Conservation (phyloP, 2,888 invertebrate genomes). For the Poecilobothrus nobilitatus region DNA sequence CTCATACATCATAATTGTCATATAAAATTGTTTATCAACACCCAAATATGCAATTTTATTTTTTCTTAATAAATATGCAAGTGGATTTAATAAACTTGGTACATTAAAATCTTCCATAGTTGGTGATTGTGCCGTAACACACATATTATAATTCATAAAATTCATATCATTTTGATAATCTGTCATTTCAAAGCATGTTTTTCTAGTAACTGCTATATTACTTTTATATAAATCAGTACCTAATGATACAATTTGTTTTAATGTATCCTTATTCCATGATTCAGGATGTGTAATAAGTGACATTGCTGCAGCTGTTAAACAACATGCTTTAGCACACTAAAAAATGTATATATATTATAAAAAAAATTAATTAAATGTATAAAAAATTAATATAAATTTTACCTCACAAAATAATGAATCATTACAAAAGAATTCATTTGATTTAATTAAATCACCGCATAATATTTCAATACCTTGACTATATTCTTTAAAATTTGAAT, state of each 20-base stretch:
- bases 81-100: conserved; percentile 17
- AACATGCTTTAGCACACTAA: conserved; percentile 24
- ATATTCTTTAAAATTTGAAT: background rate
- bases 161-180: conserved; percentile 21
- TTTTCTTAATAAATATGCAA: conserved; percentile 20
- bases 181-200: conserved; percentile 17
- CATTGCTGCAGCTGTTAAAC: conserved; percentile 22
- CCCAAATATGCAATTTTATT: conserved; percentile 21
- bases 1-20: conserved; percentile 18
- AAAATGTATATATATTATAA: conserved; percentile 13
- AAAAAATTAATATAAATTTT: conserved; percentile 19
- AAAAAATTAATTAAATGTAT: conserved; percentile 20
- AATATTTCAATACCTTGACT: background rate
- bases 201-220: conserved; percentile 22
- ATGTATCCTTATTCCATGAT: conserved; percentile 22
- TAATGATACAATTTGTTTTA: conserved; percentile 18
- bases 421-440: background rate
- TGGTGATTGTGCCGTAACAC: conserved; percentile 19
- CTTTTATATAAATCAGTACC: conserved; percentile 21
- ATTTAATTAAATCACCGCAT: background rate
- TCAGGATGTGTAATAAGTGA: conserved; percentile 17
- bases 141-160: conserved; percentile 16
- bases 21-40: conserved; percentile 17
- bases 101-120: conserved; percentile 14
- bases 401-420: background rate